These are phyloP conservation scores for Odontocolon sp. DNA, from an alignment of 2,888 invertebrate genomes.

Conservation along the genomic window DNA sequence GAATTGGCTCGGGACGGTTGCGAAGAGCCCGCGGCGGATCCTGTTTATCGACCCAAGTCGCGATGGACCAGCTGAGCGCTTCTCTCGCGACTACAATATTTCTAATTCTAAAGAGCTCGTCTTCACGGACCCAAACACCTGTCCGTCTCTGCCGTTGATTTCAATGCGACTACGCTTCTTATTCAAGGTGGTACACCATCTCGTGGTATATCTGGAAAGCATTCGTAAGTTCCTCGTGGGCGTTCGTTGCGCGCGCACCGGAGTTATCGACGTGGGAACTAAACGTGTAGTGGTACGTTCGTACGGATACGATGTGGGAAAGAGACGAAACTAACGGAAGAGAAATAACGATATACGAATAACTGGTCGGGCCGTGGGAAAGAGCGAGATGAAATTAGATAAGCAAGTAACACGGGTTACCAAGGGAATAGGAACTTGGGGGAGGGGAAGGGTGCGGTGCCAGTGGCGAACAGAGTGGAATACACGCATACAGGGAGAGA, in stretches of 20 bases:
- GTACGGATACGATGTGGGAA: conserved; percentile 1
- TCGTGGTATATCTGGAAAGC: conserved; percentile 60
- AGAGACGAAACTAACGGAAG: conserved; percentile 28
- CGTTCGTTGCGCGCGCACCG: conserved; percentile 67
- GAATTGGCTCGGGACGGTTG: background rate
- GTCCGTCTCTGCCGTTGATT: conserved; percentile 14
- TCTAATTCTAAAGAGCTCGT: background rate
- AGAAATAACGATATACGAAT: conserved; percentile 38
- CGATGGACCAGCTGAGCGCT: background rate
- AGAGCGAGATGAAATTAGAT: conserved; percentile 53
- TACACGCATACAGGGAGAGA: conserved; percentile 30
- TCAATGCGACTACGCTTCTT: background rate
- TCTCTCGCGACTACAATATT: conserved; percentile 1
- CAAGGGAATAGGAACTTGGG: background rate
- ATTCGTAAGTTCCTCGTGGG: conserved; percentile 33
- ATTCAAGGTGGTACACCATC: conserved; percentile 61
- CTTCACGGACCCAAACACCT: background rate
- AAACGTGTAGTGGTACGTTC: conserved; percentile 11
- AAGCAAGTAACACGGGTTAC: conserved; percentile 10
- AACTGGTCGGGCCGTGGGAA: background rate
- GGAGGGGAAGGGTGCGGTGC: conserved; percentile 38
- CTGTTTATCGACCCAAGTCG: conserved; percentile 20
- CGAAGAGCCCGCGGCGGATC: conserved; percentile 47
- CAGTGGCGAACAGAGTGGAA: conserved; percentile 27
- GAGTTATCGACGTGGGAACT: conserved; percentile 60